Base-by-base conservation (phyloP, 2,797 vertebrate species). In the Manis javanica region DNA sequence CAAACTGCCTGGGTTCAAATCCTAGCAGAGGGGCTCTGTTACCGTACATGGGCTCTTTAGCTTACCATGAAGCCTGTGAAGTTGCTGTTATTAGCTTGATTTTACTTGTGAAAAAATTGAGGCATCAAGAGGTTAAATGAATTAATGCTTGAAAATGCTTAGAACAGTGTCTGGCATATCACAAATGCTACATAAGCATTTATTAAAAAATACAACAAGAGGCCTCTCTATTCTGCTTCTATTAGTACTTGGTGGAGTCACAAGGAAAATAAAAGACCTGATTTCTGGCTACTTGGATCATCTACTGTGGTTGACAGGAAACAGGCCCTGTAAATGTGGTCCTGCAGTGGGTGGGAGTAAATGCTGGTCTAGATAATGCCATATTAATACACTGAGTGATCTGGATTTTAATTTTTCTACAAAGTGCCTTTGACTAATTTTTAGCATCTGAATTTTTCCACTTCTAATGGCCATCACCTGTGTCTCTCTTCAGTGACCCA, bases 31-130 rank as follows among this genome's bases (percentile, higher is more conserved):
- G 0, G 34, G 21, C 53, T 84, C 64, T 81, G 26, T 37, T 69
- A 46, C 0, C 12, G 84, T 10, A 46, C 4, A 1, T 66, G 64
- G 11, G 7, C n/a, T 51, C 7, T 26, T 87, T 59, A 12, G 34
- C 24, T 69, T 88, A 21, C 2, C 29, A 21, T 16, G 23, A 31
- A 49, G 1, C 37, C 63, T 42, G 5, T 34, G 39, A 85, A 66
- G 68, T 66, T 21, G 2, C 10, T 72, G 4, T 64, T 59, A 69
- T 53, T n/a, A 46, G 23, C 23, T 55, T 64, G 49, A 72, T 57
- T 94, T 91, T 66, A 57, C 29, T 75, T 64, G 59, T 21, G 49
- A 64, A 49, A 34, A 84, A 87, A 87, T 21, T 5, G 66, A 81
- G 59, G 7, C 34, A 29, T 74, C 21, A 31, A 72, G 42, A 81